Base-by-base conservation (phyloP, 2,113 vertebrate species). In the Progne subis region DNA sequence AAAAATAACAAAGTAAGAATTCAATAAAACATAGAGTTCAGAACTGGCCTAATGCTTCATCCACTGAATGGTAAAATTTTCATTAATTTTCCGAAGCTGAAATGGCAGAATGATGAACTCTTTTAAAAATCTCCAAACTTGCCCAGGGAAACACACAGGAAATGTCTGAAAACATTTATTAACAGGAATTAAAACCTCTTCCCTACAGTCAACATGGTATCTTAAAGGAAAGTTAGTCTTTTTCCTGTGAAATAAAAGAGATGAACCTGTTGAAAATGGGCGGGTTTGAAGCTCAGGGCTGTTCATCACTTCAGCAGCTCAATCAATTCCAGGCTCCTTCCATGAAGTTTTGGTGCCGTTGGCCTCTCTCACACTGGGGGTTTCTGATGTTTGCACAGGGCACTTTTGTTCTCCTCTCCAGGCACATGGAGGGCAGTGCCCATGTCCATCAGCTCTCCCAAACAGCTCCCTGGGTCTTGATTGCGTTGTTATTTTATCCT, bases 1-100 rank as follows among this genome's bases (percentile, higher is more conserved):
- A 64, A n/a, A 86, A 96, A 94, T 82, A 95, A 63, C 71, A 75
- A 90, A 94, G 76, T 86, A 83, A 81, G 79, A 94, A 94, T 90
- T 92, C 75, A 93, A 56, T 94, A 92, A 91, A 88, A 79, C 19
- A 19, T 18, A 18, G 79, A 59, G 64, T 70, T 95, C 60, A 87
- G 69, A 64, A 87, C 93, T 78, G 76, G 41, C 88, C 68, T 71
- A 70, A 60, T 74, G 52, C 60, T 86, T 88, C 15, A 21, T 77
- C 68, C 80, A 53, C 15, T 68, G 82, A 93, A 78, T 89, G 81
- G 82, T 90, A 80, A 96, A 92, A 68, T 67, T 67, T 63, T 60
- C 90, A 78, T 96, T 96, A 90, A 86, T 94, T 96, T 92, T 88
- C 65, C 78, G 85, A 60, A 88, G 79, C 80, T 86, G 76, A 41